phyloP scores from a whole-genome alignment of 1,140 invertebrate species.

The Bursaphelenchus mucronatus region DNA sequence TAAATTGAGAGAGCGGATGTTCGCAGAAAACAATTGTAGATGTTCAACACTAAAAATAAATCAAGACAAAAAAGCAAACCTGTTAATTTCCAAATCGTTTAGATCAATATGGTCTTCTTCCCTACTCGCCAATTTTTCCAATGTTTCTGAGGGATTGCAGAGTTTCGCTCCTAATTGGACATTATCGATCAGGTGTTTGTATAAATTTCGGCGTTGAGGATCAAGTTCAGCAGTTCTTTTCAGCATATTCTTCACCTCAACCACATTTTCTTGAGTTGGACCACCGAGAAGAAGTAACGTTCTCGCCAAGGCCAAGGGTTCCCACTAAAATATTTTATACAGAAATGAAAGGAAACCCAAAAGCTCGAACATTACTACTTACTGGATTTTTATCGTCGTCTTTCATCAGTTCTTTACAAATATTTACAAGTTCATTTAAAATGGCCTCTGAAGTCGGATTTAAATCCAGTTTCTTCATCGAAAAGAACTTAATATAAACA shows the following conservation, averaged over 20 bases:
- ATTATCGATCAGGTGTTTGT: conserved; percentile 17
- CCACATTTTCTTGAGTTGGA: neutral
- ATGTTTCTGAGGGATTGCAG: neutral
- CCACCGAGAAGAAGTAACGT: conserved; percentile 10
- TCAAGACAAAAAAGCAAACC: conserved; percentile 10
- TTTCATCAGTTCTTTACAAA: conserved; percentile 40
- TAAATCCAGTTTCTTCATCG: conserved; percentile 14
- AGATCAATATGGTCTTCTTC: conserved; percentile 13
- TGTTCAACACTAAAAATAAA: conserved; percentile 12
- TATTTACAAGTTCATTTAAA: conserved; percentile 29
- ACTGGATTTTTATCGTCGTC: conserved; percentile 48
- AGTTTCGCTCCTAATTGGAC: conserved; percentile 1
- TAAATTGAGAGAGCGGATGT: conserved; percentile 10
- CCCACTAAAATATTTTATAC: neutral
- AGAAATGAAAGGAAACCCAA: conserved; percentile 5
- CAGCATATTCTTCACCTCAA: neutral
- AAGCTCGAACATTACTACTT: conserved; percentile 13
- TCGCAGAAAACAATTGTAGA: conserved; percentile 10
- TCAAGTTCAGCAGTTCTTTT: neutral
- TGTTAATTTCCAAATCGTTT: conserved; percentile 19
- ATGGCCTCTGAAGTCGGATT: neutral
- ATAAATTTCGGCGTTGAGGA: conserved; percentile 4
- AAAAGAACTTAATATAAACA: conserved; percentile 21
- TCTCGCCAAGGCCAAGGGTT: neutral
- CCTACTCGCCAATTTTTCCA: conserved; percentile 15